Evolutionary conservation across 2,797 vertebrate species (phyloP).

Genomic region (Trachurus trachurus): DNA sequence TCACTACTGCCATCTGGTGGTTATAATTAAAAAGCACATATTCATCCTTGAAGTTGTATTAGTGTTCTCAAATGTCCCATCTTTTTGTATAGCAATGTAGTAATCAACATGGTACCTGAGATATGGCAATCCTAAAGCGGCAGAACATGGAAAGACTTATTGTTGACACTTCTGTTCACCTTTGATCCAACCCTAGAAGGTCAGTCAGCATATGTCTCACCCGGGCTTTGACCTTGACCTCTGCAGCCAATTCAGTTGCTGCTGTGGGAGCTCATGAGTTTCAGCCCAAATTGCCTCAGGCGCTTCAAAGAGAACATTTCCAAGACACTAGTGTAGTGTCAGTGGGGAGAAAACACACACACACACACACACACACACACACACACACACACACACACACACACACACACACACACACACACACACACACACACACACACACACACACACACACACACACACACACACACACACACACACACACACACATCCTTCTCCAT

Average conservation of each 20-base stretch:
- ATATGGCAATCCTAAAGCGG: neutral
- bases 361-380: constrained; percentile 9
- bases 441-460: constrained; percentile 2
- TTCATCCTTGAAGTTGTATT: neutral
- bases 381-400: constrained; percentile 2
- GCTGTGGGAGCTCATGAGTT: constrained; percentile 41
- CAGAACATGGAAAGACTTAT: constrained; percentile 3
- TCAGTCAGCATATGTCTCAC: constrained; percentile 47
- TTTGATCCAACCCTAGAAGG: constrained; percentile 54
- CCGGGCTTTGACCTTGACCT: constrained; percentile 62
- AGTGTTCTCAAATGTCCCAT: neutral
- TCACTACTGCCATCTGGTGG: constrained; percentile 68
- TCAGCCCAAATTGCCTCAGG: constrained; percentile 23
- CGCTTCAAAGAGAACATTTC: constrained; percentile 48
- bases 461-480: constrained; percentile 1
- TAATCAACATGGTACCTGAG: neutral
- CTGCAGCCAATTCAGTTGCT: constrained; percentile 26
- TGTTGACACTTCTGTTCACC: constrained; percentile 25
- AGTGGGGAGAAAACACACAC: neutral
- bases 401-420: constrained; percentile 2
- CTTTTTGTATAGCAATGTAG: neutral
- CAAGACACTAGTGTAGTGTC: neutral
- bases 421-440: constrained; percentile 2
- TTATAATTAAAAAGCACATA: neutral
- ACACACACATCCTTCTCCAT: neutral